Evolutionary conservation across 2,888 invertebrate genomes (phyloP).

Genomic region (Synanthedon formicaeformis): DNA sequence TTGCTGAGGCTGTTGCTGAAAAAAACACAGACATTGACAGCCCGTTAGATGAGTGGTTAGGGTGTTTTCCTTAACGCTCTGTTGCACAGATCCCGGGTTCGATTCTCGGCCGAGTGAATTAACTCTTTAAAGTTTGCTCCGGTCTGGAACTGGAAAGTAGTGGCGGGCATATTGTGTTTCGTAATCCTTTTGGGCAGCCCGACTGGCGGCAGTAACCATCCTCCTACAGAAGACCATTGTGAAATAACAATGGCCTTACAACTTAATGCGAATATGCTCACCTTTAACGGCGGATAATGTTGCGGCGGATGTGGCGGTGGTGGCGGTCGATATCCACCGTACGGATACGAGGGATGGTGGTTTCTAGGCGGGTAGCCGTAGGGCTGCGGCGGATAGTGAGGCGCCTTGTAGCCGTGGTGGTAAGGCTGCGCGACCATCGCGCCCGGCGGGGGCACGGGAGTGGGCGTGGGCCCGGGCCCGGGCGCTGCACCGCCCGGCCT

Average conservation of each 20-base stretch:
- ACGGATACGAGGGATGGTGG: conserved; percentile 57
- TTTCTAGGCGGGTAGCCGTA: conserved; percentile 59
- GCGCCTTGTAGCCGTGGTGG: conserved; percentile 54
- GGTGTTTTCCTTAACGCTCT: too few species aligned
- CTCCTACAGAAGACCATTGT: too few species aligned
- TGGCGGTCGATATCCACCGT: conserved; percentile 51
- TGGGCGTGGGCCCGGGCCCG: conserved; percentile 32
- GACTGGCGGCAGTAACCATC: too few species aligned
- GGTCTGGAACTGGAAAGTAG: too few species aligned
- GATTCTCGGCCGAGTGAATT: too few species aligned
- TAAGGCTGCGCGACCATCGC: conserved; percentile 56
- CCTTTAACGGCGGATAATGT: conserved; percentile 58
- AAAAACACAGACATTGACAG: too few species aligned
- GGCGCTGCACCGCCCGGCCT: conserved; percentile 34
- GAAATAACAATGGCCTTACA: conserved; percentile 1
- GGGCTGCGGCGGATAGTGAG: conserved; percentile 61
- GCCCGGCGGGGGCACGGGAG: conserved; percentile 47
- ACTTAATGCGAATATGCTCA: conserved; percentile 10
- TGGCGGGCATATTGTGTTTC: too few species aligned
- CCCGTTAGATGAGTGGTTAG: too few species aligned
- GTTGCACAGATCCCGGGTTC: too few species aligned
- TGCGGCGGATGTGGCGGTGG: conserved; percentile 47
- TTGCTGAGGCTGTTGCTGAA: conserved; percentile 6
- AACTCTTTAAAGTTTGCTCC: too few species aligned
- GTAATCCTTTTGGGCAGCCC: conserved; percentile 7